Conservation (phyloP, 2,113 vertebrate genomes). For the Myanophis thanlyinensis region DNA sequence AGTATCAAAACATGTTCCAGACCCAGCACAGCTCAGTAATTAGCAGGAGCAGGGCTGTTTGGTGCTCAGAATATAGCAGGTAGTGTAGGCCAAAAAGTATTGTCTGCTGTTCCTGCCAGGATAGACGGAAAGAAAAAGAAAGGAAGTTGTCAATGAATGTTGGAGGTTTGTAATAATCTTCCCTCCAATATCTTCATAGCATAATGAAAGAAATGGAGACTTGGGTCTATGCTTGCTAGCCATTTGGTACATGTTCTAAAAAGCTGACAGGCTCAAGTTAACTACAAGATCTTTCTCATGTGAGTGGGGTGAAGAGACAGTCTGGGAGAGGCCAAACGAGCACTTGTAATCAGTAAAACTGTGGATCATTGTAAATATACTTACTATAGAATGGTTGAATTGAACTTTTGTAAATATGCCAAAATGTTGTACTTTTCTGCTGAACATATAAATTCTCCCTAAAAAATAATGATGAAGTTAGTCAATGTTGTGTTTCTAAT, state of each 20-base stretch:
- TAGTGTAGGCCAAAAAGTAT: not conserved
- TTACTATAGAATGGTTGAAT: not conserved
- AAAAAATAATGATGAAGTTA: slow-evolving; percentile 19
- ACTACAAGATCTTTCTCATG: not conserved
- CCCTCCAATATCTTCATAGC: not conserved
- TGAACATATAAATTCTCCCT: slow-evolving; percentile 5
- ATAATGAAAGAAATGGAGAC: not conserved
- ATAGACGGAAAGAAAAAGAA: not conserved
- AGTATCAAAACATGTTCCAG: not conserved
- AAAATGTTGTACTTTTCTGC: slow-evolving; percentile 2
- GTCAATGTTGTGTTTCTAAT: slow-evolving; percentile 4
- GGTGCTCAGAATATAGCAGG: not conserved
- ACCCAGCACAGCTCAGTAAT: not conserved
- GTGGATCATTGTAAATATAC: not conserved
- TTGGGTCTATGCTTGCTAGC: not conserved
- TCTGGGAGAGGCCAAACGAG: not conserved
- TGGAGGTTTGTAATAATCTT: not conserved
- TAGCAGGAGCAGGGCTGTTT: not conserved
- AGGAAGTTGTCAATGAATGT: not conserved
- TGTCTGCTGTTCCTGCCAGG: not conserved
- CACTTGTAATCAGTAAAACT: not conserved
- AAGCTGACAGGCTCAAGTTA: not conserved
- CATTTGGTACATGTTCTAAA: not conserved
- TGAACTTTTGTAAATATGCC: fast-evolving
- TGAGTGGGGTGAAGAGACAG: not conserved